These are phyloP conservation scores for Epinephelus cyanopodus DNA, from an alignment of 2,113 vertebrate species.

Conservation along the genomic window DNA sequence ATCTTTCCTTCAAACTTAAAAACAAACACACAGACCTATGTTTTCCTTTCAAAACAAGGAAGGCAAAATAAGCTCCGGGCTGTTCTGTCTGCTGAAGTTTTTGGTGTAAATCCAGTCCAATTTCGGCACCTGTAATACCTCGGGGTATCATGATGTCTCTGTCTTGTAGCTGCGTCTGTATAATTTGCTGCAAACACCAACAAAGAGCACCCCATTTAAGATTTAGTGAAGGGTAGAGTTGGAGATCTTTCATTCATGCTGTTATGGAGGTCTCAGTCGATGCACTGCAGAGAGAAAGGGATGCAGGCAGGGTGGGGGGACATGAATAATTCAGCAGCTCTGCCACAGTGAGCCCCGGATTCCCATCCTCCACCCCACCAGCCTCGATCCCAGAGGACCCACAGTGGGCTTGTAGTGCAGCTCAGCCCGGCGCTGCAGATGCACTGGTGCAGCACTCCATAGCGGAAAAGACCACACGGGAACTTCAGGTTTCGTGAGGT, in stretches of 20 bases:
- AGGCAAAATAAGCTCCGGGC: not conserved
- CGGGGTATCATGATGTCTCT: not conserved
- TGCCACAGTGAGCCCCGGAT: constrained; percentile 66
- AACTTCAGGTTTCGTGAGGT: constrained; percentile 13
- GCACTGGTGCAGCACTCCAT: constrained; percentile 7
- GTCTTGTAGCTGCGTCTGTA: not conserved
- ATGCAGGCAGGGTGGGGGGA: constrained; percentile 49
- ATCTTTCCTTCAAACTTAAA: not conserved
- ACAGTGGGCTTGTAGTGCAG: constrained; percentile 44
- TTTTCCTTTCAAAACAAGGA: not conserved
- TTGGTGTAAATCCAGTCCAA: not conserved
- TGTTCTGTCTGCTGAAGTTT: not conserved
- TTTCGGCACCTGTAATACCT: not conserved
- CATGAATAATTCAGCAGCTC: constrained; percentile 78
- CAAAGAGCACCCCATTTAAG: constrained; percentile 51
- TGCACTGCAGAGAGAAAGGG: constrained; percentile 65
- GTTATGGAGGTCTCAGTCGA: constrained; percentile 59
- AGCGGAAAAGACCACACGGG: not conserved
- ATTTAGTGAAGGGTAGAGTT: constrained; percentile 59
- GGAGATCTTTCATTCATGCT: constrained; percentile 48
- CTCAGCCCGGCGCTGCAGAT: constrained; percentile 24
- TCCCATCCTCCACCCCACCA: constrained; percentile 74
- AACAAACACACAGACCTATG: not conserved
- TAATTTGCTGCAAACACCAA: constrained; percentile 23
- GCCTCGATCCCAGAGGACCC: constrained; percentile 58